Evolutionary conservation across 2,797 vertebrate genomes (phyloP).

Genomic region (Cephalopachus bancanus): DNA sequence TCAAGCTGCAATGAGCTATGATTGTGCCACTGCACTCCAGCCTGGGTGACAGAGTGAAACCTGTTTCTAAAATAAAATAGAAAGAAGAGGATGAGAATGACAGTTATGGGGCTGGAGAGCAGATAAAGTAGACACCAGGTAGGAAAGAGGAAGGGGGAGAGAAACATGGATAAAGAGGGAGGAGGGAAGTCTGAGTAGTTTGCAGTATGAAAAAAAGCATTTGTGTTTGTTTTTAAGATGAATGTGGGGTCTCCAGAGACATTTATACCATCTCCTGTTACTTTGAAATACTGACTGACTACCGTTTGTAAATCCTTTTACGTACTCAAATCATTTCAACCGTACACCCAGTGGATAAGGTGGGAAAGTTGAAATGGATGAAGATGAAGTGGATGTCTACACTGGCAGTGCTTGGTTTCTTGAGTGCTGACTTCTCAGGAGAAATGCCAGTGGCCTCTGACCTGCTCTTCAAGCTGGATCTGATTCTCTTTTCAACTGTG

Average conservation of each 20-base stretch:
- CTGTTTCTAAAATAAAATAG: too few relatives aligned
- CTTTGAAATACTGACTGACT: neutral
- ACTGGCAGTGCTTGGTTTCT: neutral
- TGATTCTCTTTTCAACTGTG: neutral
- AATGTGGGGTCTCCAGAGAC: neutral
- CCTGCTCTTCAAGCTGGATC: neutral
- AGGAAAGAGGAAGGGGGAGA: neutral
- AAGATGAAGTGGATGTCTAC: neutral
- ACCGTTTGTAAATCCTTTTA: neutral
- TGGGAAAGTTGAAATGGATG: neutral
- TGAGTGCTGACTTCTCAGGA: neutral
- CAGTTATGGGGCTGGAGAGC: neutral
- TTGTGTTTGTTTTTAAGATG: slow-evolving; percentile 57
- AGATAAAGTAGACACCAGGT: neutral
- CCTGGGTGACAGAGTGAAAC: too few relatives aligned
- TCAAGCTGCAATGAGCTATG: too few relatives aligned
- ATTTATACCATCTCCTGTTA: neutral
- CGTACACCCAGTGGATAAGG: slow-evolving; percentile 7
- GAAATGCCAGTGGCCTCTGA: neutral
- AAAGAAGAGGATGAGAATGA: neutral
- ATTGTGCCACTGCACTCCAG: too few relatives aligned
- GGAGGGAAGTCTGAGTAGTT: neutral
- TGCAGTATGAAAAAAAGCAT: neutral
- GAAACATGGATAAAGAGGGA: neutral
- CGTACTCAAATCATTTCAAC: slow-evolving; percentile 4